Conservation (phyloP, 2,113 vertebrate genomes). For the Labrus mixtus region DNA sequence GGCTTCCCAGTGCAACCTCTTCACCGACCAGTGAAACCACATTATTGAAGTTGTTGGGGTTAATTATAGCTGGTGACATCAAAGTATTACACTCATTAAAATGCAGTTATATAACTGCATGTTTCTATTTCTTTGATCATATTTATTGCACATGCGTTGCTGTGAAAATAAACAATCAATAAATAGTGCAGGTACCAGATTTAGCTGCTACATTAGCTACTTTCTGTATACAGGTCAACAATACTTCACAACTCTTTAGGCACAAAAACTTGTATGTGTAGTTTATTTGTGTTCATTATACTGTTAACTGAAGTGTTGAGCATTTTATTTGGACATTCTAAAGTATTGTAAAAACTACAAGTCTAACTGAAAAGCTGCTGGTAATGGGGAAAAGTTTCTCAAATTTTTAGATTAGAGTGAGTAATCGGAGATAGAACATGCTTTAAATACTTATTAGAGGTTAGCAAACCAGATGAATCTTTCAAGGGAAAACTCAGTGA, state of each 20-base stretch:
- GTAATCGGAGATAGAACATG: not conserved
- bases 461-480: conserved; percentile 11
- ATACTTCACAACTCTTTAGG: too few species aligned
- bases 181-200: not conserved
- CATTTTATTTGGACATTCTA: not conserved
- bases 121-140: not conserved
- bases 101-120: not conserved
- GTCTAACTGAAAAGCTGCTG: not conserved
- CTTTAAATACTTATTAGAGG: not conserved
- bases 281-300: too few species aligned
- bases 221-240: not conserved
- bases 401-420: not conserved
- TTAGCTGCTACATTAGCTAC: not conserved
- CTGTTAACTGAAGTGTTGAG: not conserved
- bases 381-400: not conserved
- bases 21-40: conserved; percentile 18
- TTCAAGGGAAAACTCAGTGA: not conserved
- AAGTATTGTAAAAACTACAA: too few species aligned
- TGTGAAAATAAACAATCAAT: not conserved
- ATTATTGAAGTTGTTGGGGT: conserved; percentile 11
- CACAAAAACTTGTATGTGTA: too few species aligned
- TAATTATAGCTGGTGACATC: not conserved
- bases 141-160: not conserved
- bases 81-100: not conserved
- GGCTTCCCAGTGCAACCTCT: not conserved